Conservation (phyloP, 1,140 invertebrate species). For the Halotydeus destructor region DNA sequence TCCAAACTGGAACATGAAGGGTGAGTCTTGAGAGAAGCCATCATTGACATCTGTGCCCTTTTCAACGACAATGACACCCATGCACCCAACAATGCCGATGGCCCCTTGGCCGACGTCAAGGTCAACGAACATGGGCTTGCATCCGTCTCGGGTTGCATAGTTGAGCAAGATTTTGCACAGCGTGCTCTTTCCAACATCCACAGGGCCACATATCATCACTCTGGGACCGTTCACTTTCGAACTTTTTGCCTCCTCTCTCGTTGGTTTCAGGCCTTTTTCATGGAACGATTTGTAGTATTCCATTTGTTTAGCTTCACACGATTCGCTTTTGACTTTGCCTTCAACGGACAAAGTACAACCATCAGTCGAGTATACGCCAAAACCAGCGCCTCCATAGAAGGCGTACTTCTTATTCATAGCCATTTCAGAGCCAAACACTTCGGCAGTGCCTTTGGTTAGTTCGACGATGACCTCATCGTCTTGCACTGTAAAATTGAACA, state of each 20-base stretch:
- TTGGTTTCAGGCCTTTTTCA: slow-evolving; percentile 78
- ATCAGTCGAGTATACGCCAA: slow-evolving; percentile 89
- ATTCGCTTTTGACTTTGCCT: slow-evolving; percentile 72
- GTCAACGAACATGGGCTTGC: slow-evolving; percentile 69
- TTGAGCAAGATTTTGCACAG: slow-evolving; percentile 72
- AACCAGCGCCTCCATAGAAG: slow-evolving; percentile 71
- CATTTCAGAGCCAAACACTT: slow-evolving; percentile 90
- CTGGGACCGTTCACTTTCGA: slow-evolving; percentile 35
- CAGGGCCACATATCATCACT: slow-evolving; percentile 54
- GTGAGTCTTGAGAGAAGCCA: slow-evolving; percentile 73
- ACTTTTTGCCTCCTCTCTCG: slow-evolving; percentile 51
- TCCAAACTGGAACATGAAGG: slow-evolving; percentile 82
- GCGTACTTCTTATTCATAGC: slow-evolving; percentile 82
- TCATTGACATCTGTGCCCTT: slow-evolving; percentile 73
- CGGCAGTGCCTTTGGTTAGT: slow-evolving; percentile 32
- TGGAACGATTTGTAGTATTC: slow-evolving; percentile 77
- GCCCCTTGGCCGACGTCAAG: slow-evolving; percentile 87
- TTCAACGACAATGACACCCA: too few relatives aligned
- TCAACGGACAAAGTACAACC: slow-evolving; percentile 46
- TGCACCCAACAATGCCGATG: slow-evolving; percentile 74
- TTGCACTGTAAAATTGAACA: slow-evolving; percentile 82
- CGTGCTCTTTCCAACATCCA: slow-evolving; percentile 90
- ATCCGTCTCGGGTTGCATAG: slow-evolving; percentile 67
- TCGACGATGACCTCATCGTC: slow-evolving; percentile 52
- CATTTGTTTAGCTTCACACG: slow-evolving; percentile 93